Conservation (phyloP, 2,888 invertebrate genomes). For the Alloscopus bannaensis region DNA sequence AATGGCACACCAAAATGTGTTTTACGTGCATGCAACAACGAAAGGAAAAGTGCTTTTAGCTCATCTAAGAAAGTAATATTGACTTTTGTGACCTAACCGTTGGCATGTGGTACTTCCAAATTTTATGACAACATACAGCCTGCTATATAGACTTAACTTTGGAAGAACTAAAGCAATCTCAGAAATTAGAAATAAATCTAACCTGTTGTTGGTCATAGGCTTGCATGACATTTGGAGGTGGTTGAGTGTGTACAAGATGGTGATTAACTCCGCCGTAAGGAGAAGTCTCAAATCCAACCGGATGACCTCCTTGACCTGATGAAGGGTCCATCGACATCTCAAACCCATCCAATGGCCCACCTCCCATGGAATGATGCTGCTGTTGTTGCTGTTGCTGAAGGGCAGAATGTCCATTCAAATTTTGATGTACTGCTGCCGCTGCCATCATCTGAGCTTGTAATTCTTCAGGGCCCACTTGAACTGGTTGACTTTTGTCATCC, state of each 20-base stretch:
- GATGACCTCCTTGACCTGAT: constrained; percentile 58
- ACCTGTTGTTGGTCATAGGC: constrained; percentile 72
- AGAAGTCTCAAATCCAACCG: constrained; percentile 68
- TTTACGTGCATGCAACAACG: too few relatives aligned
- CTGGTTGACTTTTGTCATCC: constrained; percentile 73
- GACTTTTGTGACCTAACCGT: too few relatives aligned
- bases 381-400: constrained; percentile 62
- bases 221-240: constrained; percentile 70
- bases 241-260: constrained; percentile 70
- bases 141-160: too few relatives aligned
- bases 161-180: too few relatives aligned
- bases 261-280: constrained; percentile 69
- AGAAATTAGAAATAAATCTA: too few relatives aligned
- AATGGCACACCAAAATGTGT: too few relatives aligned
- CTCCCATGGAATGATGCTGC: constrained; percentile 67
- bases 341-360: constrained; percentile 68
- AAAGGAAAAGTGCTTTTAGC: too few relatives aligned
- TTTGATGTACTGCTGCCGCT: constrained; percentile 62
- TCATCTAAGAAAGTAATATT: too few relatives aligned
- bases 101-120: too few relatives aligned
- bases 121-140: too few relatives aligned
- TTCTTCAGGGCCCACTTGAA: constrained; percentile 75
- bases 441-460: constrained; percentile 72
- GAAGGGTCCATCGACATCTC: constrained; percentile 68
- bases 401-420: constrained; percentile 61